Base-by-base conservation (phyloP, 1,140 invertebrate species). In the Zelostemma sp. region DNA sequence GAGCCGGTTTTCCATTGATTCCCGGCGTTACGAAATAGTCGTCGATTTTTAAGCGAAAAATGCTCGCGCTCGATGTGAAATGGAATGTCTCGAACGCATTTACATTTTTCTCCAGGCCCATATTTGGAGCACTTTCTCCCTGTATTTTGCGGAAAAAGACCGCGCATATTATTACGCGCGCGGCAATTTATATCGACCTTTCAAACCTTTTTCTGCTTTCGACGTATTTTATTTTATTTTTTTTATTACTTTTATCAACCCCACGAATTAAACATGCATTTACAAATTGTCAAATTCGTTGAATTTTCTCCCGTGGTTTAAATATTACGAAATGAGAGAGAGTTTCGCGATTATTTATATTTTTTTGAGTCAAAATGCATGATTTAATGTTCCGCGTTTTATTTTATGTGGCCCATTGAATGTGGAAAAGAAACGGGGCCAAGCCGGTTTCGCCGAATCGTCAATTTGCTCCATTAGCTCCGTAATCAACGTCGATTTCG, bases 121-220 rank as follows among this genome's bases (percentile, higher is more conserved):
- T 35, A 35, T 35, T 35, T 35, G 33, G 33, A 35, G 33, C 33
- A 35, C 33, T 35, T 35, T 35, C 33, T 35, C 33, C n/a, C n/a
- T 28, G 25, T 28, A 28, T 28, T 28, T 28, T 28, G 33, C 33
- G 33, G 11, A 35, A 35, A 35, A n/a, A 35, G 11, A 35, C 3
- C 11, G 33, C 33, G 33, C 33, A 9, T n/a, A 11, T 6, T n/a
- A 35, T 28, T n/a, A 35, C 33, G 11, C 33, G 11, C n/a, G 33
- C 11, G 6, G 33, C 33, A 35, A 35, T 35, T 35, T 35, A 35
- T 35, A 28, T n/a, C 21, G 21, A 35, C 33, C 33, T 35, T 35
- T 35, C 25, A 8, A 8, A 28, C 8, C 8, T 6, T 35, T 35
- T 25, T 25, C 8, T 25, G 21, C 21, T n/a, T n/a, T n/a, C n/a